These are phyloP conservation scores for Colius striatus DNA, from an alignment of 2,113 vertebrate species.

Conservation along the genomic window DNA sequence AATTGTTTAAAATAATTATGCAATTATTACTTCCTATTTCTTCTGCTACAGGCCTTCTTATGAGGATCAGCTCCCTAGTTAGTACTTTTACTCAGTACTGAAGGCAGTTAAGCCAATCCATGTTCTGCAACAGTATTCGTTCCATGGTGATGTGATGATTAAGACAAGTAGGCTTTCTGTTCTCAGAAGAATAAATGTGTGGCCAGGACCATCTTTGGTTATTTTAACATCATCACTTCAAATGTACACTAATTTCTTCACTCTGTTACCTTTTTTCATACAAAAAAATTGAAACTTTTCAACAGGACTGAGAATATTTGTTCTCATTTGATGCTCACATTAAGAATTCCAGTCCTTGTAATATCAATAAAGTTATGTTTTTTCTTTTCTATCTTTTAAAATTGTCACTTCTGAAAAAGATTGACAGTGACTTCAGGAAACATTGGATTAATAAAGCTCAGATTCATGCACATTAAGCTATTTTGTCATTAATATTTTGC, in stretches of 20 bases:
- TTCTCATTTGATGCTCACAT: neutral
- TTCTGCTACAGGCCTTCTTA: neutral
- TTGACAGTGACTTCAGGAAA: neutral
- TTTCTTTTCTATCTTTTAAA: neutral
- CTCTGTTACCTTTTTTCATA: neutral
- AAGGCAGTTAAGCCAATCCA: neutral
- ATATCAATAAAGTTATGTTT: neutral
- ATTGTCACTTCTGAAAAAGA: neutral
- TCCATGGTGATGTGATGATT: neutral
- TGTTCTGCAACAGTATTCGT: neutral
- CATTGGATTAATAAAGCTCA: neutral
- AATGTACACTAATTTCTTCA: neutral
- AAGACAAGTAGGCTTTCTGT: neutral
- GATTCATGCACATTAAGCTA: neutral
- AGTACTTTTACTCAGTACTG: neutral
- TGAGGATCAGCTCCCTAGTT: neutral
- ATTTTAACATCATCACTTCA: neutral
- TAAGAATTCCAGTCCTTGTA: neutral
- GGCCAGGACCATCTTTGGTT: neutral
- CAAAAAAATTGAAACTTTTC: neutral
- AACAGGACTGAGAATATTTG: neutral
- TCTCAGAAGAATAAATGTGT: neutral
- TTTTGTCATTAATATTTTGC: neutral
- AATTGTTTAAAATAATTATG: neutral
- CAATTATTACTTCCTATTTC: neutral